Percentiles rank a stretch among this genome's conserved stretches.
phyloP scores from a whole-genome alignment of 2,888 invertebrate species.

The Eristalis pertinax region DNA sequence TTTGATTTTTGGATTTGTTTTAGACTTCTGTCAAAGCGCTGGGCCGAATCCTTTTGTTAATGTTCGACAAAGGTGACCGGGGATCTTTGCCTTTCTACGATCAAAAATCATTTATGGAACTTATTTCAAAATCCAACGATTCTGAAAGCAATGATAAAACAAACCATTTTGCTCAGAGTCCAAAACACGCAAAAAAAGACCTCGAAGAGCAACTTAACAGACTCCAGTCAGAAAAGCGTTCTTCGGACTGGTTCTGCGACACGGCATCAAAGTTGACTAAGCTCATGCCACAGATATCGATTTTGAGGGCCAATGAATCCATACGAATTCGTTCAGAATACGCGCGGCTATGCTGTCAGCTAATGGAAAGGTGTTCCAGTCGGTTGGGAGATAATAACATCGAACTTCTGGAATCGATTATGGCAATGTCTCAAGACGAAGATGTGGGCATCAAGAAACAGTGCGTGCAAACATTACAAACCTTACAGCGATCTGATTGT shows the following conservation, averaged over 20 bases:
- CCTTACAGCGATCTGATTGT: slow-evolving; percentile 77
- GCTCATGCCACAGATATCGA: slow-evolving; percentile 81
- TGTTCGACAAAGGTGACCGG: slow-evolving; percentile 78
- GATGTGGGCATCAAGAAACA: slow-evolving; percentile 82
- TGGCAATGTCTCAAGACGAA: slow-evolving; percentile 87
- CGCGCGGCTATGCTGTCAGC: slow-evolving; percentile 83
- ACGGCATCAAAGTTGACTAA: slow-evolving; percentile 77
- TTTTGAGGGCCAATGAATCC: slow-evolving; percentile 84
- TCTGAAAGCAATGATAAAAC: slow-evolving; percentile 26
- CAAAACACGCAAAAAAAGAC: slow-evolving; percentile 72
- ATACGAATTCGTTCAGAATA: slow-evolving; percentile 85
- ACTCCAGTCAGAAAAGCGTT: slow-evolving; percentile 75
- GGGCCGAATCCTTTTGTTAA: slow-evolving; percentile 77
- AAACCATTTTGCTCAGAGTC: slow-evolving; percentile 73
- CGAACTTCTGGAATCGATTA: slow-evolving; percentile 86
- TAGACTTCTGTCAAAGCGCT: slow-evolving; percentile 77
- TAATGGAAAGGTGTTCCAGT: slow-evolving; percentile 85
- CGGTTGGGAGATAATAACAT: slow-evolving; percentile 85
- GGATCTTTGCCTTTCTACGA: slow-evolving; percentile 55
- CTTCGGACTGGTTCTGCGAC: slow-evolving; percentile 80
- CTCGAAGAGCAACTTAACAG: slow-evolving; percentile 74
- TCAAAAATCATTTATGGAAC: slow-evolving; percentile 72
- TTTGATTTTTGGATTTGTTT: slow-evolving; percentile 2
- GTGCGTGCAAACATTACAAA: slow-evolving; percentile 80
- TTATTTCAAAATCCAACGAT: slow-evolving; percentile 73